Percentiles rank a stretch among this genome's conserved stretches.
These are phyloP conservation scores for Nesidiocoris tenuis DNA, from an alignment of 2,888 invertebrate species.

Conservation along the genomic window DNA sequence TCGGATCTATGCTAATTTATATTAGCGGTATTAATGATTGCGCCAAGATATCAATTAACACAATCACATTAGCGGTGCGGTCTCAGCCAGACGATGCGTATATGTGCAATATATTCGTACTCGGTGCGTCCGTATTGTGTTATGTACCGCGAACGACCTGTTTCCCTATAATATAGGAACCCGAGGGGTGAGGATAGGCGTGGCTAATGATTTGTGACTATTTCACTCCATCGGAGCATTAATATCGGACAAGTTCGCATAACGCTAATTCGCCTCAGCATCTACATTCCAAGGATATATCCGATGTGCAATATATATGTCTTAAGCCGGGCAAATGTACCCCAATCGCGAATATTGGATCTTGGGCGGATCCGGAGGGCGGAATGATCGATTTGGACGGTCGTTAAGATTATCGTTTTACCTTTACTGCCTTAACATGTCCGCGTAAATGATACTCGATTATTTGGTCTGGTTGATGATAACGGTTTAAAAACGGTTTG, in stretches of 20 bases:
- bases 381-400: neutral
- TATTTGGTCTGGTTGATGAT: no score
- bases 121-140: neutral
- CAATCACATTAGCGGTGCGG: constrained; percentile 26
- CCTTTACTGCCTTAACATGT: no score
- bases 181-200: neutral
- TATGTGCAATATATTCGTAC: neutral
- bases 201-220: constrained; percentile 24
- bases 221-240: constrained; percentile 17
- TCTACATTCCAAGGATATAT: neutral
- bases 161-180: neutral
- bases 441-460: no score
- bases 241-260: constrained; percentile 3
- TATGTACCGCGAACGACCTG: neutral
- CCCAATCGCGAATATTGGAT: neutral
- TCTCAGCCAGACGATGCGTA: neutral
- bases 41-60: constrained; percentile 35
- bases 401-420: no score
- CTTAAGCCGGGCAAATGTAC: neutral
- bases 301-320: neutral
- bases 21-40: constrained; percentile 32
- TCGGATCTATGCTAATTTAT: constrained; percentile 38
- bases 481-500: no score
- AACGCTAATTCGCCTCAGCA: neutral
- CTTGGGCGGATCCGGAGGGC: neutral